Evolutionary conservation across 2,888 invertebrate genomes (phyloP).

Genomic region (Rhamphomyia laevipes): DNA sequence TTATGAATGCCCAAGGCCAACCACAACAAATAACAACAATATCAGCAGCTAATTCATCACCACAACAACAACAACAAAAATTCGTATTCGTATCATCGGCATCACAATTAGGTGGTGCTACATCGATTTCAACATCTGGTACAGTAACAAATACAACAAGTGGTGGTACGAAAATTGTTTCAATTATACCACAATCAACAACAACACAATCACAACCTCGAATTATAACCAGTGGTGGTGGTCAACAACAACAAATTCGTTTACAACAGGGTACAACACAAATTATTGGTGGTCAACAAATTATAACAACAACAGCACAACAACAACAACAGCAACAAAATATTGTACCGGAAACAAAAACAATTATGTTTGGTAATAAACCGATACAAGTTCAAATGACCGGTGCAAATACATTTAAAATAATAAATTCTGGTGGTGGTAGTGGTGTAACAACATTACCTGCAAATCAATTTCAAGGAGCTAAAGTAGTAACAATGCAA

Average conservation of each 20-base stretch:
- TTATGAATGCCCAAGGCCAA: not conserved
- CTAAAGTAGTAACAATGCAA: not conserved
- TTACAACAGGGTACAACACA: no score
- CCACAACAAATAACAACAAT: not conserved
- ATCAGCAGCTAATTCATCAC: not conserved
- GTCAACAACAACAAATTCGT: not conserved
- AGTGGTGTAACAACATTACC: not conserved
- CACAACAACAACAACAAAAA: not conserved
- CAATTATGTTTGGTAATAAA: not conserved
- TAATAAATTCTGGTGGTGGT: not conserved
- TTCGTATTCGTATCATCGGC: not conserved
- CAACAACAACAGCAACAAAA: no score
- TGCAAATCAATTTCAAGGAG: not conserved
- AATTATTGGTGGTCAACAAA: no score
- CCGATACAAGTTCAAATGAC: slow-evolving; percentile 1
- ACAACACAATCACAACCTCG: not conserved
- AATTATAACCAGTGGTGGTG: not conserved
- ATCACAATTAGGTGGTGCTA: not conserved
- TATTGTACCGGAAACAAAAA: not conserved
- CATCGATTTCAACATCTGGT: not conserved
- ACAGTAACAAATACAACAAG: not conserved
- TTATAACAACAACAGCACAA: no score
- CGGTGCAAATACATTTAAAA: not conserved
- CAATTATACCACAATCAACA: not conserved
- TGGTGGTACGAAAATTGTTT: not conserved